Base-by-base conservation (phyloP, 35 echinoderm and acorn worm genomes). In the Apostichopus californicus region DNA sequence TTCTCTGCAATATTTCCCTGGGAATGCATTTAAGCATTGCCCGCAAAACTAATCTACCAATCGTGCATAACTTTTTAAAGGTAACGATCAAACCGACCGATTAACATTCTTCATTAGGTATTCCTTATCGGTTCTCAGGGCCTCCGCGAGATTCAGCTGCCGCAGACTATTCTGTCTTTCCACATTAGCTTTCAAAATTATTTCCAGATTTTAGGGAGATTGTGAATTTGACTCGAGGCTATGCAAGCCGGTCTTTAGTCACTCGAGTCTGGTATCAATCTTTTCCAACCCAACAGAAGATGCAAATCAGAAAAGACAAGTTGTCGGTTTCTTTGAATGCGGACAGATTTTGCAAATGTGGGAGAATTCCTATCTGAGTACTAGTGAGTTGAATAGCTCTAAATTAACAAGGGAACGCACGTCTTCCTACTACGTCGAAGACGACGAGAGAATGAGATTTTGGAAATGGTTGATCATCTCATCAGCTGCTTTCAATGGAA, bases 11-110 rank as follows among this genome's bases (percentile, higher is more conserved):
- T 22, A 75, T 75, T 22, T 85, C 81, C 81, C 24, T n/a, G 23
- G 5, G 81, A 85, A 85, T 59, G 81, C 81, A 85, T 85, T 60
- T 85, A 57, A 59, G n/a, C 11, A 25, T 25, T 60, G 57, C 56
- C 81, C 58, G 81, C 10, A 56, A 85, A 85, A 58, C 81, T 85
- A 85, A 85, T 85, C 81, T 57, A 25, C 81, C 81, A 85, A 85
- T 21, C 81, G 56, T 85, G 81, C 56, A 58, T 58, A 59, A 75
- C 71, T 75, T 22, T 85, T 58, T 60, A 59, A 85, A 85, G 81
- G 81, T 85, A 85, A 85, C 55, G 56, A 85, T 85, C 55, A 85
- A 85, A 85, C 54, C 56, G 56, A 59, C 54, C 81, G 81, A 85
- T 85, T 85, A 85, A 85, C 15, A 85, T 58, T n/a, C 81, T 58